phyloP scores from a whole-genome alignment of 1,140 invertebrate species.

The Ceratina calcarata region DNA sequence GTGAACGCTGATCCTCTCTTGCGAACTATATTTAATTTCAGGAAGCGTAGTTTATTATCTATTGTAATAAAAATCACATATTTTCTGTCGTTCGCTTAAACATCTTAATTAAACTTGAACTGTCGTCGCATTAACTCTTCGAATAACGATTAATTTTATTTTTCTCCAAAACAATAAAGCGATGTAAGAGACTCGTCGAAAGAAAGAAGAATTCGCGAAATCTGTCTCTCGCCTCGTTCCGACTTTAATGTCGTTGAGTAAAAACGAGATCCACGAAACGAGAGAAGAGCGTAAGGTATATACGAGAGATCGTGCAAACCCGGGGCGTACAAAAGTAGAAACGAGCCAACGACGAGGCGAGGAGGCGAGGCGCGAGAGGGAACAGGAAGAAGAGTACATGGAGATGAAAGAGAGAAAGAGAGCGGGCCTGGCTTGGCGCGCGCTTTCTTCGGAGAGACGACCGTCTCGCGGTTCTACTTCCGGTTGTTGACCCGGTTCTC shows the following conservation, averaged over 20 bases:
- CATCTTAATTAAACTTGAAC: too few relatives aligned
- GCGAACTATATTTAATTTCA: too few relatives aligned
- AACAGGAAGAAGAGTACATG: slow-evolving; percentile 16
- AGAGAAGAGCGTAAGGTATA: not conserved
- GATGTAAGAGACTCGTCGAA: not conserved
- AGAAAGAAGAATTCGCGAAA: not conserved
- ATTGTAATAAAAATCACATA: too few relatives aligned
- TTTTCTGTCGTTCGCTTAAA: too few relatives aligned
- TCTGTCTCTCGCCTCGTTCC: not conserved
- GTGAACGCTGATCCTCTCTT: too few relatives aligned
- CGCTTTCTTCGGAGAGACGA: slow-evolving; percentile 28
- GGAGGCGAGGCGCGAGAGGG: not conserved
- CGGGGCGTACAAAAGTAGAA: slow-evolving; percentile 16
- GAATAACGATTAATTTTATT: too few relatives aligned
- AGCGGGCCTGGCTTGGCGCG: not conserved
- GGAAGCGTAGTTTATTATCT: too few relatives aligned
- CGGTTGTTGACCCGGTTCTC: slow-evolving; percentile 47
- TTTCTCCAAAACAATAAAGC: too few relatives aligned
- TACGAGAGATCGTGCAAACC: not conserved
- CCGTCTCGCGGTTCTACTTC: slow-evolving; percentile 42
- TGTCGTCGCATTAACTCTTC: too few relatives aligned
- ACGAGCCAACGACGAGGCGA: too few relatives aligned
- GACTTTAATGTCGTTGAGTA: not conserved
- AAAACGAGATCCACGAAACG: slow-evolving; percentile 13
- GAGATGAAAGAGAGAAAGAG: not conserved